Evolutionary conservation across 2,797 vertebrate genomes (phyloP).

Genomic region (Bovichtus diacanthus): DNA sequence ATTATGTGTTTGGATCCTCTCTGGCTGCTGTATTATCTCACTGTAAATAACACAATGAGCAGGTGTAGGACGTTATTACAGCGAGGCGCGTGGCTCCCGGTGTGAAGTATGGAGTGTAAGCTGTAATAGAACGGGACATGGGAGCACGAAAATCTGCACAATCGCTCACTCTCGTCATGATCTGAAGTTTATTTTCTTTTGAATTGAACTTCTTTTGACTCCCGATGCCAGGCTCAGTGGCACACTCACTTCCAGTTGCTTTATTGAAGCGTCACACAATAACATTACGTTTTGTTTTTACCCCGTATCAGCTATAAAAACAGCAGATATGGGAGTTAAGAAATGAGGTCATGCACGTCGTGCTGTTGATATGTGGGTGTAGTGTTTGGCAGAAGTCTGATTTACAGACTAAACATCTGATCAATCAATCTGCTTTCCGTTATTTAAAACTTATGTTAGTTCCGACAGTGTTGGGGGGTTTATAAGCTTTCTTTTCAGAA

Average conservation of each 20-base stretch:
- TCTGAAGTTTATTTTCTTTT: background rate
- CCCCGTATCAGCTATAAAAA: background rate
- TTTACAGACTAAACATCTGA: conserved; percentile 19
- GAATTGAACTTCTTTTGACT: background rate
- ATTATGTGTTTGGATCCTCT: background rate
- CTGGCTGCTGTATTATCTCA: background rate
- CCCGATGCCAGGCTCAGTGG: background rate
- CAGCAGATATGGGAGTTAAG: background rate
- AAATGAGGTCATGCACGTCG: background rate
- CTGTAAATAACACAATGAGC: conserved; percentile 6
- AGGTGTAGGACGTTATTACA: background rate
- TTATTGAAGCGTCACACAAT: background rate
- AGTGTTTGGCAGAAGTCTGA: background rate
- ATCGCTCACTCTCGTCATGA: conserved; percentile 44
- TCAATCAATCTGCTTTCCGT: background rate
- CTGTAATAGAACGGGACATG: too few species aligned
- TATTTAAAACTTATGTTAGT: background rate
- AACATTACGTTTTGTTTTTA: background rate
- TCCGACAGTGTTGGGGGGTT: background rate
- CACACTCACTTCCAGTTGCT: background rate
- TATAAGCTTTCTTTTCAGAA: background rate
- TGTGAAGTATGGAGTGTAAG: background rate
- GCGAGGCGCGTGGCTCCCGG: background rate
- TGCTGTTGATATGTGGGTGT: background rate
- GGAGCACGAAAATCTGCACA: conserved; percentile 42